Base-by-base conservation (phyloP, 2,888 invertebrate species). In the Empis livida region DNA sequence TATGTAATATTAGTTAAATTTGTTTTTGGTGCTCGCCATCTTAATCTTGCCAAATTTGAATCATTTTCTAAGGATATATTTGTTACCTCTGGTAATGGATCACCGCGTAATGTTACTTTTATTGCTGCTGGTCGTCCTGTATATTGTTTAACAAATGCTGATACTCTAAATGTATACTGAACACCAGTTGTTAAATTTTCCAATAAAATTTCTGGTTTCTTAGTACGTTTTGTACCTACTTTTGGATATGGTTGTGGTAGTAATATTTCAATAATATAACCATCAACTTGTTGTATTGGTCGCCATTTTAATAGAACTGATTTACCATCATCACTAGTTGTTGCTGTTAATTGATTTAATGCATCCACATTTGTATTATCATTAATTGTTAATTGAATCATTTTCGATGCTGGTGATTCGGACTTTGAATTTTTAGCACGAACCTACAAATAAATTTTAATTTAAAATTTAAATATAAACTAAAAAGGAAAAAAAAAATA, bases 281-380 rank as follows among this genome's bases (percentile, higher is more conserved):
- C 77, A 39, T 79, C 78, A 3, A 75, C 76, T n/a, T 71, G 71
- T 6, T 69, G 59, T 2, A 80, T 67, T 45, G 63, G 64, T 45
- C 72, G 71, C 88, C 88, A 88, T 2, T 68, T 59, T 6, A 88
- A 59, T 1, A 65, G 69, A 0, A 82, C 73, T 0, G 74, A 70
- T 4, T 71, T 70, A 20, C 75, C 72, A 16, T 76, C 75, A 4
- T 67, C 61, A 0, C 70, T 68, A 2, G 67, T 57, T 41, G 23
- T 41, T 27, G 78, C 63, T 40, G 65, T 62, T 2, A 84, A 70
- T 54, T 79, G 74, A 41, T 71, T 68, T 1, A 85, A 70, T 11
- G 73, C 71, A 52, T 79, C 78, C 4, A 84, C 72, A 55, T 79
- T 77, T 0, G 80, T 77, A 13, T 76, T 71, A 1, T 76, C 77